Percentiles rank a stretch among this genome's conserved stretches.
phyloP scores from a whole-genome alignment of 2,888 invertebrate genomes.

The Barypeithes pellucidus region DNA sequence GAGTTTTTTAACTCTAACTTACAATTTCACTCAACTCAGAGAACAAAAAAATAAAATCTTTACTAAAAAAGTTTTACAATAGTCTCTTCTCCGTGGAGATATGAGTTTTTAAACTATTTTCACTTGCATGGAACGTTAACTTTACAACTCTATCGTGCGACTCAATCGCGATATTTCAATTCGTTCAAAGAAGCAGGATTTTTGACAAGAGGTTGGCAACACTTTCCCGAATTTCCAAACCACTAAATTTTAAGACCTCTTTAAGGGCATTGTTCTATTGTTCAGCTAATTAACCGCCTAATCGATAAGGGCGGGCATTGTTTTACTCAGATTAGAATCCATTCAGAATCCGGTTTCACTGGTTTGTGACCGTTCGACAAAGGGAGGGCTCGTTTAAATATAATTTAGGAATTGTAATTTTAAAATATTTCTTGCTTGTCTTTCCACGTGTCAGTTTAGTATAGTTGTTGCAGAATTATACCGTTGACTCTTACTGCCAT shows the following conservation, averaged over 20 bases:
- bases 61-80: too few relatives aligned
- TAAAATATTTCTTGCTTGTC: too few relatives aligned
- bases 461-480: too few relatives aligned
- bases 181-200: background rate
- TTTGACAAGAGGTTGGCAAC: background rate
- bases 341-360: conserved; percentile 5
- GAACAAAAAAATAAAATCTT: too few relatives aligned
- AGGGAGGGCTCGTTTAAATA: background rate
- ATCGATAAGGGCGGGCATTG: conserved; percentile 4
- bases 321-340: conserved; percentile 9
- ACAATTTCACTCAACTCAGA: too few relatives aligned
- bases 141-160: background rate
- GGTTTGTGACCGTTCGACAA: background rate
- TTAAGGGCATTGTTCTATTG: conserved; percentile 7
- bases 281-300: conserved; percentile 15
- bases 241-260: conserved; percentile 3
- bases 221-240: background rate
- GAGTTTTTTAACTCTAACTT: too few relatives aligned
- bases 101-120: too few relatives aligned
- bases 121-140: background rate
- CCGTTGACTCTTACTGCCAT: too few relatives aligned
- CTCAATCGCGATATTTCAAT: background rate
- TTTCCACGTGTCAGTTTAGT: too few relatives aligned
- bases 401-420: too few relatives aligned
- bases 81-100: too few relatives aligned